Percentiles rank a stretch among this genome's conserved stretches.
Conservation (phyloP, 2,113 vertebrate genomes). For the Guaruba guarouba region DNA sequence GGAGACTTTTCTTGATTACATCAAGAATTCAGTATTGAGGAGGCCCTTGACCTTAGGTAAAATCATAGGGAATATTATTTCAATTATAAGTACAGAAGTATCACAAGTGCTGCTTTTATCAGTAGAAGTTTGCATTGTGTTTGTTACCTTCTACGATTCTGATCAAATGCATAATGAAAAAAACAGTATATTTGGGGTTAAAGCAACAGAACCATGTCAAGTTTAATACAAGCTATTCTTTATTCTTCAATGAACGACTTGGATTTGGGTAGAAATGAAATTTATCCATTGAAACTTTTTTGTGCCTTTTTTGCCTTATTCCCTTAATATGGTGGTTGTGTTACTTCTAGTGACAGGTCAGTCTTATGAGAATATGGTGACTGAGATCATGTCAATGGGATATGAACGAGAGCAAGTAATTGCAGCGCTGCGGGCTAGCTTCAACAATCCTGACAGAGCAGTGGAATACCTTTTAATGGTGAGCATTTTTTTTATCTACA, state of each 20-base stretch:
- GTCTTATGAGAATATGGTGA: conserved; percentile 96
- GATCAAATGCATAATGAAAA: not conserved
- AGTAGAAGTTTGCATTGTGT: not conserved
- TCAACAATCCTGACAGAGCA: conserved; percentile 95
- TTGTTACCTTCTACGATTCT: not conserved
- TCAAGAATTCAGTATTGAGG: not conserved
- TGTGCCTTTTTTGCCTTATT: not conserved
- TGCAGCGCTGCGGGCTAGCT: conserved; percentile 91
- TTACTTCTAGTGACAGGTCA: conserved; percentile 86
- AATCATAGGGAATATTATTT: not conserved
- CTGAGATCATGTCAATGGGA: conserved; percentile 98
- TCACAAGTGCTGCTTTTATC: not conserved
- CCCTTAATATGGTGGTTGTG: not conserved
- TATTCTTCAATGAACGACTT: not conserved
- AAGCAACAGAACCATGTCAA: not conserved
- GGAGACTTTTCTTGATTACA: not conserved
- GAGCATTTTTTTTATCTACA: conserved; percentile 53
- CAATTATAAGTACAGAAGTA: not conserved
- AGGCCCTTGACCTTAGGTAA: not conserved
- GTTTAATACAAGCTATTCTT: not conserved
- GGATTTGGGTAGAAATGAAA: not conserved
- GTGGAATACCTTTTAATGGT: conserved; percentile 96
- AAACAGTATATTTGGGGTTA: not conserved
- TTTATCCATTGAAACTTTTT: not conserved
- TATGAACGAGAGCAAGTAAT: conserved; percentile 93